Conservation (phyloP, 2,113 vertebrate genomes). For the Cinclus mexicanus region DNA sequence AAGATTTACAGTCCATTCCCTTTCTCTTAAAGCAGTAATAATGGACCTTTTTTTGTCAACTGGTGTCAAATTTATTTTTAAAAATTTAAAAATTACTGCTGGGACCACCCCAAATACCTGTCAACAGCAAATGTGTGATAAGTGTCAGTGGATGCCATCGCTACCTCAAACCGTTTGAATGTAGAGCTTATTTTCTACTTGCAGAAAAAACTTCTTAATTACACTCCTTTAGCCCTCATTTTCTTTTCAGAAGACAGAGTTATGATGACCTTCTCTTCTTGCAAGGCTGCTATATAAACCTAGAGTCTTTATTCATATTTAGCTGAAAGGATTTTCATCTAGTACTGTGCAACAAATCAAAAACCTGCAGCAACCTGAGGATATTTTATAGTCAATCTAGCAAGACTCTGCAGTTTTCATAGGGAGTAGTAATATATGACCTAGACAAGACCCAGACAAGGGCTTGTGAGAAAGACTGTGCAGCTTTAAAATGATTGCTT, state of each 20-base stretch:
- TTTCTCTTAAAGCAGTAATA: neutral
- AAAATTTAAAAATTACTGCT: neutral
- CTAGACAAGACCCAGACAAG: constrained; percentile 69
- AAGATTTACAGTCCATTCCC: neutral
- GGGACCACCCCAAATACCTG: neutral
- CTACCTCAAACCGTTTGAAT: neutral
- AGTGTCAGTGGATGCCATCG: neutral
- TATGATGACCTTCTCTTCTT: constrained; percentile 27
- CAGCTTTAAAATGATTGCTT: constrained; percentile 65
- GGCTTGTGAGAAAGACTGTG: constrained; percentile 58
- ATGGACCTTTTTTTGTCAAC: neutral
- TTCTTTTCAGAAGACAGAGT: constrained; percentile 32
- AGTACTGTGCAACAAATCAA: constrained; percentile 65
- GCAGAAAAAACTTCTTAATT: constrained; percentile 17
- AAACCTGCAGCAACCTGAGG: constrained; percentile 21
- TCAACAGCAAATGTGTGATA: neutral
- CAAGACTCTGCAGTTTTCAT: constrained; percentile 66
- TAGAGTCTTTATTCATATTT: constrained; percentile 58
- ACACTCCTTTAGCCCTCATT: constrained; percentile 32
- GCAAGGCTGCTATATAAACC: constrained; percentile 29
- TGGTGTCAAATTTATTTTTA: neutral
- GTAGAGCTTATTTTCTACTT: neutral
- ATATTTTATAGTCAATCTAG: constrained; percentile 65
- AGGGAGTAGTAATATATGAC: constrained; percentile 68
- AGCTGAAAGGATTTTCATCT: constrained; percentile 67